Base-by-base conservation (phyloP, 37 sponge, comb jelly and placozoan species). In the Haliclona indistincta region DNA sequence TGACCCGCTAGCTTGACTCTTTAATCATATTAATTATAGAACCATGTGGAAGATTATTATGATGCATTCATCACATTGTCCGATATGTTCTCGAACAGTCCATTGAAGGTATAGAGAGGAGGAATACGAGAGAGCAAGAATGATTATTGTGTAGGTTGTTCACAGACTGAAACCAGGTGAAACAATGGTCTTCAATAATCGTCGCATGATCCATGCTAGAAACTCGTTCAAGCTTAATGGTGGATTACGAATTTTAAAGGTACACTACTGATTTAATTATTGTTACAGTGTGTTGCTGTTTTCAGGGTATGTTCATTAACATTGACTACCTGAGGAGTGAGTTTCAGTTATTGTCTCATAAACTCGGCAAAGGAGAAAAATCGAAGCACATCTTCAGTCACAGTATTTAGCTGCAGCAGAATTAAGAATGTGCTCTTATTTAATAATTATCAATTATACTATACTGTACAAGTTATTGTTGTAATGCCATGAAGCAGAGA, bases 261-360 rank as follows among this genome's bases (percentile, higher is more conserved):
- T 43, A 43, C n/a, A n/a, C n/a, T n/a, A n/a, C n/a, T 7, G 38
- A 34, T 67, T 20, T 7, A 19, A 11, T 38, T 67, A 38, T 34
- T 34, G 42, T 47, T 58, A 6, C 28, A 20, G n/a, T 41, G 43
- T 22, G 40, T n/a, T n/a, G n/a, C n/a, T n/a, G n/a, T n/a, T 37
- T 75, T 7, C 67, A 88, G 83, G 73, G 78, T n/a, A 63, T 43
- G 13, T 88, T 72, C 56, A 37, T 88, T 3, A 88, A 88, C 66
- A 88, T 88, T 82, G 89, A 88, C 62, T 78, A 82, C 30, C 82
- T 88, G 43, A 78, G 77, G 63, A 88, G 89, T 47, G 54, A 72
- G 28, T 82, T 76, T 37, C 65, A 65, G 22, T 51, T 45, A 4
- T 23, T 67, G 36, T 82, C 70, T 26, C 32, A 28, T n/a, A 52